Percentiles rank a stretch among this genome's conserved stretches.
Evolutionary conservation across 1,140 invertebrate genomes (phyloP).

Genomic region (Archivesica marissinica): DNA sequence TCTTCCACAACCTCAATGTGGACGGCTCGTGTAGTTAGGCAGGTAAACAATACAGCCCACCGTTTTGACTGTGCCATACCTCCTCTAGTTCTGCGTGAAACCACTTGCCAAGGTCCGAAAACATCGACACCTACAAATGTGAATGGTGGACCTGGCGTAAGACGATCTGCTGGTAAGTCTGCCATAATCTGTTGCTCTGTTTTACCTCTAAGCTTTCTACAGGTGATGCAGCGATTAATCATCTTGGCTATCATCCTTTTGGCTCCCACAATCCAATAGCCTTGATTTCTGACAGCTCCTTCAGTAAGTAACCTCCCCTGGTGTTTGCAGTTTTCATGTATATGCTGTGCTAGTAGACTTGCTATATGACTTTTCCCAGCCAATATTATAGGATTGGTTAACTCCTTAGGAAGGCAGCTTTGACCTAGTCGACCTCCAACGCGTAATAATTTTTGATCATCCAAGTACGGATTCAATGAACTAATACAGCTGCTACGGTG

Average conservation of each 20-base stretch:
- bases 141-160: not conserved
- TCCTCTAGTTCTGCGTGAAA: not conserved
- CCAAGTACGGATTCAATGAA: conserved; percentile 12
- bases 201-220: conserved; percentile 51
- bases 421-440: conserved; percentile 38
- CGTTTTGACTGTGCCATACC: not conserved
- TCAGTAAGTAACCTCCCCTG: conserved; percentile 58
- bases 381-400: conserved; percentile 57
- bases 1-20: conserved; percentile 38
- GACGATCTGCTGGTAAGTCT: not conserved
- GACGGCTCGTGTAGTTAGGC: conserved; percentile 17
- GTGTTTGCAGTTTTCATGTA: conserved; percentile 46
- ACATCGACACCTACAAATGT: conserved; percentile 32
- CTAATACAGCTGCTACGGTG: too few species aligned
- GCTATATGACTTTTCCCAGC: conserved; percentile 47
- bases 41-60: conserved; percentile 30
- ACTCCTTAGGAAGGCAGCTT: not conserved
- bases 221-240: conserved; percentile 63
- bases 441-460: conserved; percentile 1
- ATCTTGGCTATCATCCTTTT: conserved; percentile 57
- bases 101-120: conserved; percentile 24
- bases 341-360: conserved; percentile 41
- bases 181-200: conserved; percentile 22
- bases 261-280: conserved; percentile 54
- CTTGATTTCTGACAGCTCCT: conserved; percentile 38